These are phyloP conservation scores for Apeira syringaria DNA, from an alignment of 2,888 invertebrate genomes.

Conservation along the genomic window DNA sequence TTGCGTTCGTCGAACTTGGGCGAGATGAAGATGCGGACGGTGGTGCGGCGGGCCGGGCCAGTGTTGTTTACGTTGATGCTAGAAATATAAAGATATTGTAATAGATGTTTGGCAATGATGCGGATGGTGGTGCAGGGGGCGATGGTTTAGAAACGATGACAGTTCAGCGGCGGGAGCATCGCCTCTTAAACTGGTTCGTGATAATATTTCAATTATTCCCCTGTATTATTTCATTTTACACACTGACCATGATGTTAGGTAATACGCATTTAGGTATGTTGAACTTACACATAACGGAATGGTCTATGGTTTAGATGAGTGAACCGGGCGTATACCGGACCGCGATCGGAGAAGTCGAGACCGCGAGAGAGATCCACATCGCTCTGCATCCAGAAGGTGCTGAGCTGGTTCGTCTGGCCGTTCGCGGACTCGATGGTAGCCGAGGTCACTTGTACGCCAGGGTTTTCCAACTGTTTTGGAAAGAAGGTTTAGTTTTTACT, in stretches of 20 bases:
- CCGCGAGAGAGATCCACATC: constrained; percentile 92
- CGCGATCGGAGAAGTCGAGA: constrained; percentile 89
- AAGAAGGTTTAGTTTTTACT: too few species aligned
- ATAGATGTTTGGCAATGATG: too few species aligned
- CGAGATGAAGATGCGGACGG: constrained; percentile 88
- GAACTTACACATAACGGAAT: constrained; percentile 85
- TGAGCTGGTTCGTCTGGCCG: constrained; percentile 81
- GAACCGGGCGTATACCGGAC: constrained; percentile 87
- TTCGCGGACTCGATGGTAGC: constrained; percentile 72
- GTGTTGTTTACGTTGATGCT: constrained; percentile 81
- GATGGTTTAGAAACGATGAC: too few species aligned
- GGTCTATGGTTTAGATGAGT: constrained; percentile 91
- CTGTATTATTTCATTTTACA: too few species aligned
- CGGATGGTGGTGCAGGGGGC: constrained; percentile 85
- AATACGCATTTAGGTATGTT: not conserved
- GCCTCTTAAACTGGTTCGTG: too few species aligned
- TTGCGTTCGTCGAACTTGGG: constrained; percentile 88
- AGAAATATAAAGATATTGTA: constrained; percentile 14
- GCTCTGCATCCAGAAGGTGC: constrained; percentile 91
- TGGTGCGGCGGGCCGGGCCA: constrained; percentile 76
- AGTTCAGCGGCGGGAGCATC: too few species aligned
- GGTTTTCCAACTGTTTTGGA: constrained; percentile 80
- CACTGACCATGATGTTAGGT: too few species aligned
- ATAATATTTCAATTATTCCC: too few species aligned
- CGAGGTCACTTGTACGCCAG: constrained; percentile 81